Base-by-base conservation (phyloP, 2,113 vertebrate genomes). In the Phainopepla nitens region DNA sequence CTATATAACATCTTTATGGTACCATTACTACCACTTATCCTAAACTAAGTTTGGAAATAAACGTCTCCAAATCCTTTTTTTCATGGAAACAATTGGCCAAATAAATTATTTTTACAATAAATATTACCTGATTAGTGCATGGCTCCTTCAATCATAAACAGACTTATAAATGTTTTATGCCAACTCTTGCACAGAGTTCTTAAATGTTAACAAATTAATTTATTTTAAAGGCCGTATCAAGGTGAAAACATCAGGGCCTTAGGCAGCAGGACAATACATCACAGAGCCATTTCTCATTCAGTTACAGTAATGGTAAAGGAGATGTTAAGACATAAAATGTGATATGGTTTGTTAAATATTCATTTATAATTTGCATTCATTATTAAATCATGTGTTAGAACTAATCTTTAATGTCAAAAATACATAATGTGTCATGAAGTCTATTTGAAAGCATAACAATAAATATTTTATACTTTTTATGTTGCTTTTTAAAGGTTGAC, bases 1-100 rank as follows among this genome's bases (percentile, higher is more conserved):
- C 96, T 96, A 95, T 98, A 98, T 98, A 98, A 97, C 95, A 98
- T 97, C 97, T 98, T 98, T 98, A 98, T 96, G 80, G 90, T 95
- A 87, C 95, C 96, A 96, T 97, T 96, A 97, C 96, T 96, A 97
- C 95, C 90, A 71, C 83, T 97, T 97, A 95, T 96, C 90, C 89
- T 96, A 94, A 95, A 89, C 89, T 95, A 86, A 80, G 71, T 91
- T 85, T 91, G 84, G 95, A 96, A 97, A 97, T 96, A 97, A 98
- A 97, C 71, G 97, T 94, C 96, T 96, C 86, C 88, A 87, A 91
- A 95, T 94, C 28, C 97, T 94, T 77, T 86, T 68, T 66, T 76
- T 88, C 91, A 62, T 62, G 84, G 93, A 96, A 39, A 93, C 88
- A 97, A 97, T 98, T 97, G 95, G 90, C 66, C 82, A 95, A 97